Percentiles rank a stretch among this genome's conserved stretches.
Conservation (phyloP, 2,888 invertebrate species). For the Harmothoe impar region DNA sequence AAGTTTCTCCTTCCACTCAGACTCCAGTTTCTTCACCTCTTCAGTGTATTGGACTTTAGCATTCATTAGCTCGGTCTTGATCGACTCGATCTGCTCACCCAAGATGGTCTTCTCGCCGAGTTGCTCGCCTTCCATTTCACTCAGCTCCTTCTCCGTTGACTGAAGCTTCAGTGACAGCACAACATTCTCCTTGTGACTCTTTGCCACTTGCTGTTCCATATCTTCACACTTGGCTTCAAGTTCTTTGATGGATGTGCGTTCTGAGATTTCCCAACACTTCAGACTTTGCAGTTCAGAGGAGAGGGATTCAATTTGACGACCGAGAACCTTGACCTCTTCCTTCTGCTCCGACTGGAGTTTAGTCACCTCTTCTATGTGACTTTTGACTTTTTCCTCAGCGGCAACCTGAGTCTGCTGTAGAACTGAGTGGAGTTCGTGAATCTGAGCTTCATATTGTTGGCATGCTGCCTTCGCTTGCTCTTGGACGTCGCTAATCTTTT, state of each 20-base stretch:
- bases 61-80: slow-evolving; percentile 13
- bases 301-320: slow-evolving; percentile 23
- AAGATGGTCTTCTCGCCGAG: background rate
- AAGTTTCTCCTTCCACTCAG: background rate
- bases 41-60: background rate
- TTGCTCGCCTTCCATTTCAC: background rate
- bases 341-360: slow-evolving; percentile 6
- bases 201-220: slow-evolving; percentile 3
- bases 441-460: slow-evolving; percentile 20
- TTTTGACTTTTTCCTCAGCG: background rate
- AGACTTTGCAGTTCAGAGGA: slow-evolving; percentile 31
- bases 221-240: slow-evolving; percentile 54
- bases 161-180: slow-evolving; percentile 21
- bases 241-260: slow-evolving; percentile 43
- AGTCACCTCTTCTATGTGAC: background rate
- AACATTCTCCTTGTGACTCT: slow-evolving; percentile 5
- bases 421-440: background rate
- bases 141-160: slow-evolving; percentile 25
- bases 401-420: background rate
- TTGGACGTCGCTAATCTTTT: background rate
- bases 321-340: slow-evolving; percentile 58
- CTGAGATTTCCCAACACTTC: slow-evolving; percentile 61
- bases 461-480: background rate
- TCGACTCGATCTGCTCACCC: background rate
- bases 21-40: slow-evolving; percentile 26